These are phyloP conservation scores for Drusus annulatus DNA, from an alignment of 1,140 invertebrate species.

Conservation along the genomic window DNA sequence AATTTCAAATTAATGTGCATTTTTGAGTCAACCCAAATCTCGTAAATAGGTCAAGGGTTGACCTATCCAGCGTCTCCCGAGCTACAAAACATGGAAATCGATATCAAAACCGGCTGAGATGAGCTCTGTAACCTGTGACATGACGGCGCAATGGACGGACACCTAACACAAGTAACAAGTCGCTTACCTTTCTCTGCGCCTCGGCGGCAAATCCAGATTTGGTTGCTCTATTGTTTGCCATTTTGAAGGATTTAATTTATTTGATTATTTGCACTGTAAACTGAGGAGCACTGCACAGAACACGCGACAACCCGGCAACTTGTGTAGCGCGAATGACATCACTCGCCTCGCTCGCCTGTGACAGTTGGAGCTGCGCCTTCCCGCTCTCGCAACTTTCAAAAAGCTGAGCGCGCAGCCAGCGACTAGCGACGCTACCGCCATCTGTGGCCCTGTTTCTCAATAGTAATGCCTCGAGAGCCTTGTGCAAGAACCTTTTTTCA, in stretches of 20 bases:
- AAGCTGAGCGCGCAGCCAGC: conserved; percentile 16
- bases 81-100: conserved; percentile 39
- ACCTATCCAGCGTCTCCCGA: conserved; percentile 37
- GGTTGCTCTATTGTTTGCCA: conserved; percentile 90
- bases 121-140: conserved; percentile 16
- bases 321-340: conserved; percentile 26
- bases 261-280: conserved; percentile 25
- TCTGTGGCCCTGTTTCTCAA: background rate
- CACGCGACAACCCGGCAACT: conserved; percentile 5
- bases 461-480: no score
- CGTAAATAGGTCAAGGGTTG: conserved; percentile 48
- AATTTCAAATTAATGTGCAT: no score
- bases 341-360: conserved; percentile 31
- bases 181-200: conserved; percentile 88
- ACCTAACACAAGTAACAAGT: background rate
- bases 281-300: conserved; percentile 27
- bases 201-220: conserved; percentile 96
- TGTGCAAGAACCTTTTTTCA: no score
- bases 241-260: conserved; percentile 62
- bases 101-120: conserved; percentile 24
- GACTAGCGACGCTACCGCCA: background rate
- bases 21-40: conserved; percentile 20
- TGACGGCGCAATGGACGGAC: background rate
- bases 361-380: conserved; percentile 38
- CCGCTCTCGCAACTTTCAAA: conserved; percentile 33